Base-by-base conservation (phyloP, 1,140 invertebrate species). In the Musca domestica region DNA sequence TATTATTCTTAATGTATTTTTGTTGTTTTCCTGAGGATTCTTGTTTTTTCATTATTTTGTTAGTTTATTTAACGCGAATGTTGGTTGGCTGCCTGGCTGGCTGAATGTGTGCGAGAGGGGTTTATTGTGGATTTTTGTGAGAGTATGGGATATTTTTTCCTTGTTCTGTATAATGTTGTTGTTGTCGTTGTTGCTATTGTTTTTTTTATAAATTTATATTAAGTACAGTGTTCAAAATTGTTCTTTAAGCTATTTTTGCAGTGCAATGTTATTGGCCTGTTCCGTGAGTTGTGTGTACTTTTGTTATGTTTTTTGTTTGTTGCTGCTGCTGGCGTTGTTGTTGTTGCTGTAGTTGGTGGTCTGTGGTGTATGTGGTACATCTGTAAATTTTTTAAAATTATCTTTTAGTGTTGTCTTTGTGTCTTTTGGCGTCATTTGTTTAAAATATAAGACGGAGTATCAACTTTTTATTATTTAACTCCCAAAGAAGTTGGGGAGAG, bases 231-330 rank as follows among this genome's bases (percentile, higher is more conserved):
- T 61, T 61, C 56, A 61, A 61, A 61, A 61, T 19, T 34, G 30
- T 61, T 30, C 34, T 61, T 61, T 41, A 61, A 61, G 56, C 56
- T 61, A 61, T 61, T 61, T 58, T 61, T 61, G 56, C 56, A 61
- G 56, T 61, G 34, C 34, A 41, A 41, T 41, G 34, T 41, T 41
- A 41, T 41, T 41, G 34, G 34, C 34, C 34, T 34, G 30, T 34
- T 61, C 34, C 34, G 27, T 61, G n/a, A 34, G 56, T 34, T 61
- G 27, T 61, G 10, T 61, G 54, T 58, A n/a, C 3, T 56, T 58
- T 61, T 61, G 19, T 61, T 61, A 61, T 61, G 17, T 34, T 61
- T 34, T 61, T 61, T 61, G 30, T 15, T 58, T 61, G 27, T 14
- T 41, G 34, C 34, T 61, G n/a, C 56, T 61, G 56, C 27, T 27